Evolutionary conservation across 2,797 vertebrate genomes (phyloP).

Genomic region (Pelobates cultripes): DNA sequence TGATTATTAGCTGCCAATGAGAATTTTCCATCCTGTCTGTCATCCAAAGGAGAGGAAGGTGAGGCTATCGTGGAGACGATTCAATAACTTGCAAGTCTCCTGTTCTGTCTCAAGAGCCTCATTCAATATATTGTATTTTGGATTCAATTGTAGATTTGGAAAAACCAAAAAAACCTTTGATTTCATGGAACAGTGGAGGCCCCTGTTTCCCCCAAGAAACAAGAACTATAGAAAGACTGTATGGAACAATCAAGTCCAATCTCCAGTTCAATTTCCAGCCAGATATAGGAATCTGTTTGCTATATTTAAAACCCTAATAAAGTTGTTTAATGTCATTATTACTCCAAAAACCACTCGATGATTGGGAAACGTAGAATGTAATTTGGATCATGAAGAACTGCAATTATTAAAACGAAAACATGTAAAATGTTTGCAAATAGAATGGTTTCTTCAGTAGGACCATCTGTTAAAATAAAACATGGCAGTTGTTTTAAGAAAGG

Average conservation of each 20-base stretch:
- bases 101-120: not conserved
- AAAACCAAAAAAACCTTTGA: not conserved
- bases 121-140: not conserved
- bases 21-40: not conserved
- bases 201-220: no score
- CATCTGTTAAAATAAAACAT: conserved; percentile 31
- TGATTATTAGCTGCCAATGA: conserved; percentile 15
- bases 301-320: conserved; percentile 49
- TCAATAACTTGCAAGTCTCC: not conserved
- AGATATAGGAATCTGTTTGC: not conserved
- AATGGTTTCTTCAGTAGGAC: conserved; percentile 16
- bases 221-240: no score
- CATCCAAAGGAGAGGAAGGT: not conserved
- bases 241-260: no score
- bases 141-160: not conserved
- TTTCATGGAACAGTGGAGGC: not conserved
- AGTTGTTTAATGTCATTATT: conserved; percentile 46
- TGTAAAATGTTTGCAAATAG: conserved; percentile 9
- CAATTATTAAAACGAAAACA: conserved; percentile 45
- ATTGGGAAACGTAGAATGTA: conserved; percentile 39
- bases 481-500: conserved; percentile 15
- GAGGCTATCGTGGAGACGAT: not conserved
- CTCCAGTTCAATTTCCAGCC: no score
- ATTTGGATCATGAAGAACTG: conserved; percentile 39
- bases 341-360: conserved; percentile 47